Conservation (phyloP, 2,888 invertebrate species). For the Hirtodrosophila histrioides region DNA sequence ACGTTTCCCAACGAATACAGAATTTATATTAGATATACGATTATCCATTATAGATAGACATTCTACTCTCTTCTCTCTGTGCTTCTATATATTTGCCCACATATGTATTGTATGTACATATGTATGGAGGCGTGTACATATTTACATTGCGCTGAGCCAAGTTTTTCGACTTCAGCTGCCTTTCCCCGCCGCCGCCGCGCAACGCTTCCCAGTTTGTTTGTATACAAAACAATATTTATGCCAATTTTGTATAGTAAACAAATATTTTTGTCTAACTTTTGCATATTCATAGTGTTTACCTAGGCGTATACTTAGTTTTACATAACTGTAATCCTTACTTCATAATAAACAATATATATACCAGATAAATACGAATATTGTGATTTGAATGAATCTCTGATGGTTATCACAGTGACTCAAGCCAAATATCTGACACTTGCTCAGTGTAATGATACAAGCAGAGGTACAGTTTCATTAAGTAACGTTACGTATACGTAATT, state of each 20-base stretch:
- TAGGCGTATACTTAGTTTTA: slow-evolving; percentile 16
- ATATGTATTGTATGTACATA: background rate
- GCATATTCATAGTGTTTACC: slow-evolving; percentile 11
- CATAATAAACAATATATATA: slow-evolving; percentile 1
- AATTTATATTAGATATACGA: slow-evolving; percentile 38
- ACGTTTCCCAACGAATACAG: slow-evolving; percentile 33
- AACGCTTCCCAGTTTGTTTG: slow-evolving; percentile 11
- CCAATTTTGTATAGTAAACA: slow-evolving; percentile 50
- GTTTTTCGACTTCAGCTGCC: slow-evolving; percentile 20
- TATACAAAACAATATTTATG: slow-evolving; percentile 22
- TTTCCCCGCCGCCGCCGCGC: slow-evolving; percentile 1
- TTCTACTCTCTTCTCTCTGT: background rate
- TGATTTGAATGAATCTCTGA: background rate
- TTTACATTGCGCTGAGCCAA: slow-evolving; percentile 28
- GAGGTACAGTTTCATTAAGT: no score
- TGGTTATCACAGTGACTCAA: slow-evolving; percentile 19
- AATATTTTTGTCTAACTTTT: slow-evolving; percentile 35
- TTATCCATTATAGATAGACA: slow-evolving; percentile 5
- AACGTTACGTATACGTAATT: slow-evolving; percentile 18
- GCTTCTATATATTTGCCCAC: slow-evolving; percentile 1
- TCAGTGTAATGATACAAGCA: no score
- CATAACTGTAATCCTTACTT: background rate
- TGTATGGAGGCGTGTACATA: background rate
- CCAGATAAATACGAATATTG: no score
- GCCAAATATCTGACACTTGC: slow-evolving; percentile 3